Base-by-base conservation (phyloP, 2,797 vertebrate species). In the Lutra lutra region DNA sequence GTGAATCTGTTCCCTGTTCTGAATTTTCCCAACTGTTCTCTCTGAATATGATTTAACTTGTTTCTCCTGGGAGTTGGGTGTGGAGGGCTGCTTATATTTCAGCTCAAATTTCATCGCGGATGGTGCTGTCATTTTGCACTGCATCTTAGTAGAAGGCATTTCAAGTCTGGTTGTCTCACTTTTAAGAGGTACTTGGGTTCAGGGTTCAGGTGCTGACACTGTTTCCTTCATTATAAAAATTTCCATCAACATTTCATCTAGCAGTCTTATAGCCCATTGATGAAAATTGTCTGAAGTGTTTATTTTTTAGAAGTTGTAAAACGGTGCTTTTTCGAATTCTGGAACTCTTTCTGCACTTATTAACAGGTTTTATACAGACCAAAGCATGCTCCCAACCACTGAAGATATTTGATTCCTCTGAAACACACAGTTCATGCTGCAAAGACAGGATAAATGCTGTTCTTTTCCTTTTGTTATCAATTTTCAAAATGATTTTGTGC, bases 401-500 rank as follows among this genome's bases (percentile, higher is more conserved):
- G 17, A 54, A 51, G 7, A 51, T 62, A 83, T n/a, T 60, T 58
- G 43, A 14, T 92, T 83, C 27, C 48, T 87, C 56, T 73, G 35
- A 93, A 78, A 86, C 64, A 58, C 8, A 58, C 8, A 77, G 32
- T 86, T 86, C 20, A 13, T 29, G 13, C 66, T 46, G 54, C 64
- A 84, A 78, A 82, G 29, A 17, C 27, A 77, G 40, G 21, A 29
- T 85, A 54, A 66, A 77, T 40, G 12, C 29, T 77, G 12, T 58
- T 80, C 48, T 92, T 68, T 94, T 29, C 14, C n/a, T 94, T 92
- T 95, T 13, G n/a, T 68, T 73, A 66, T 85, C 68, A 66, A 38
- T 94, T 96, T 96, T 86, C 17, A 78, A 46, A 60, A 64, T n/a
- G 14, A 72, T 43, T n/a, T 89, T 91, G 73, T 73, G 56, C 32